A percentile compares a stretch with the other conserved stretches of the same genome.
Conservation (phyloP, 2,888 invertebrate genomes). For the Diadromus collaris region DNA sequence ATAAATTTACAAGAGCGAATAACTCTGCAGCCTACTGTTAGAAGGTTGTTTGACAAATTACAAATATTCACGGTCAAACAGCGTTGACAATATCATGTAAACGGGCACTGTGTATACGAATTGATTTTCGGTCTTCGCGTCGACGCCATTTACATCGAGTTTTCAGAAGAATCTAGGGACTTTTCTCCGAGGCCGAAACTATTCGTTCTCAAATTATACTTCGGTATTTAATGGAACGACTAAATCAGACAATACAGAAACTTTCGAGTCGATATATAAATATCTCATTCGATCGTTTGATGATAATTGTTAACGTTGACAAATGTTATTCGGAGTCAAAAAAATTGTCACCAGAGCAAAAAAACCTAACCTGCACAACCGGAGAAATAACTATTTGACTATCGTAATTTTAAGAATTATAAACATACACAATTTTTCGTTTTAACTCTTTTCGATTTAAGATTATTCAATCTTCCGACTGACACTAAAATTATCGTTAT, state of each 20-base stretch:
- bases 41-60: background rate
- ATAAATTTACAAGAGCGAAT: background rate
- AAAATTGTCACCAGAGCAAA: background rate
- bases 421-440: background rate
- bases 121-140: constrained; percentile 47
- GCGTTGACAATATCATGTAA: constrained; percentile 14
- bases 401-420: background rate
- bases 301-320: background rate
- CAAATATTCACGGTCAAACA: background rate
- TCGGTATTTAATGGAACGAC: background rate
- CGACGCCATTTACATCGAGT: constrained; percentile 56
- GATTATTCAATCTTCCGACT: background rate
- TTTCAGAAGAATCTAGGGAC: constrained; percentile 23
- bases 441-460: background rate
- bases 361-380: constrained; percentile 3
- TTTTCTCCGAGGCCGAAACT: background rate
- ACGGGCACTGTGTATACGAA: constrained; percentile 10
- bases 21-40: background rate
- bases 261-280: background rate
- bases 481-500: background rate
- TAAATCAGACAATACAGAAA: background rate
- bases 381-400: background rate
- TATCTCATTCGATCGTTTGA: background rate
- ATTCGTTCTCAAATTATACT: background rate
- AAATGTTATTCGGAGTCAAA: background rate